Percentiles rank a stretch among this genome's conserved stretches.
Conservation (phyloP, 1,140 invertebrate genomes). For the Trichonephila clavata region DNA sequence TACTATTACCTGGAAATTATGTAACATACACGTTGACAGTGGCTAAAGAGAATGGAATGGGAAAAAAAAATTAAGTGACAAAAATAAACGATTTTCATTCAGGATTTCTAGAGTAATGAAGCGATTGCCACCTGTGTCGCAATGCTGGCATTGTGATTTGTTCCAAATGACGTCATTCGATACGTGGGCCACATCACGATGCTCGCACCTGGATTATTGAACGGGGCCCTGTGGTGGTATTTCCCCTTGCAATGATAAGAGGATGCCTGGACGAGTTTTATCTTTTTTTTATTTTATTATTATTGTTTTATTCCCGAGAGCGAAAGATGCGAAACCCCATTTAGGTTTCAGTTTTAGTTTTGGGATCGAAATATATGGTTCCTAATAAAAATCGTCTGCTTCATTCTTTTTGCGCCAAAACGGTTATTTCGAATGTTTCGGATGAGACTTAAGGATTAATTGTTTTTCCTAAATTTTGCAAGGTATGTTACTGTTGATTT, state of each 20-base stretch:
- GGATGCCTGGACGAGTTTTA: conserved; percentile 17
- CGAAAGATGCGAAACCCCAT: background rate
- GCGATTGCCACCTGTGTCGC: conserved; percentile 28
- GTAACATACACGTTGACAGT: background rate
- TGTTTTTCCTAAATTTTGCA: background rate
- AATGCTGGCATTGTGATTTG: conserved; percentile 13
- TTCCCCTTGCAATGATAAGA: conserved; percentile 21
- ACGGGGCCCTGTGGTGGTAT: background rate
- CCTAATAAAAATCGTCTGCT: background rate
- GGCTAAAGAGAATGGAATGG: background rate
- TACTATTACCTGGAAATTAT: background rate
- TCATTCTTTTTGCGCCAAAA: background rate
- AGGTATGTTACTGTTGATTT: background rate
- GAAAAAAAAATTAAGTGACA: background rate
- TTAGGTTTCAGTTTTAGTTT: conserved; percentile 48
- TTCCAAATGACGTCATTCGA: conserved; percentile 46
- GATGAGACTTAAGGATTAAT: background rate
- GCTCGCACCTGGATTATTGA: conserved; percentile 19
- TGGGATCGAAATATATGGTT: background rate
- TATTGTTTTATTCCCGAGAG: background rate
- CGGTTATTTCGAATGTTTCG: background rate
- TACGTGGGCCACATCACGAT: conserved; percentile 31
- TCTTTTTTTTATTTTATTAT: background rate
- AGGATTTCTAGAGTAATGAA: background rate
- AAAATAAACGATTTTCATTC: background rate